Base-by-base conservation (phyloP, 2,888 invertebrate genomes). In the Latrodectus elegans region DNA sequence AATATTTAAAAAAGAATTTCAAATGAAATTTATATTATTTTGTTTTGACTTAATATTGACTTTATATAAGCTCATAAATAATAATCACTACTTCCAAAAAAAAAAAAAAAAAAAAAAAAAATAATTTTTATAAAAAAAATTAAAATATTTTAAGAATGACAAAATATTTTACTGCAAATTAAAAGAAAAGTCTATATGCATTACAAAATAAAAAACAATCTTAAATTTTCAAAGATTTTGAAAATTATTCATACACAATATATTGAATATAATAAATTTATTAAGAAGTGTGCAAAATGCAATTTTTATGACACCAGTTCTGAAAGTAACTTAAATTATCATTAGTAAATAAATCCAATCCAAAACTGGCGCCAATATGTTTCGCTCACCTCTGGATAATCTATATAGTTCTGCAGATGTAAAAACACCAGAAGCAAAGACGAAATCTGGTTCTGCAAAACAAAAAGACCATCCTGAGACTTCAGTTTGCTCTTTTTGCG, bases 361-460 rank as follows among this genome's bases (percentile, higher is more conserved):
- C 88, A 88, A 84, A 88, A 88, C 88, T 88, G 88, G 88, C 68
- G 79, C 76, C 55, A 79, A 72, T 64, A 85, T 67, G 55, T 84
- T 79, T 80, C 90, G 92, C 93, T 93, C 95, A 97, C 97, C 96
- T 96, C 97, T 97, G 92, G 99, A 99, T 93, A 99, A 95, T 94
- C 97, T 96, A 96, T 98, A 97, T 93, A 99, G 95, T 95, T 99
- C 99, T 95, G 97, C 97, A 92, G 99, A 99, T 92, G 98, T 98
- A 95, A 99, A 99, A 93, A 99, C 99, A 93, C 99, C 99, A 92
- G 99, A 99, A 92, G 99, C 99, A 95, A 98, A 95, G 94, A 99
- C 99, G 93, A 98, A 98, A 95, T 99, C 98, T 71, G 84, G 76
- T 67, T 89, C 89, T 89, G 89, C 89, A 89, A 89, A 88, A 88